phyloP scores from a whole-genome alignment of 2,113 vertebrate species.

The Turnix velox region DNA sequence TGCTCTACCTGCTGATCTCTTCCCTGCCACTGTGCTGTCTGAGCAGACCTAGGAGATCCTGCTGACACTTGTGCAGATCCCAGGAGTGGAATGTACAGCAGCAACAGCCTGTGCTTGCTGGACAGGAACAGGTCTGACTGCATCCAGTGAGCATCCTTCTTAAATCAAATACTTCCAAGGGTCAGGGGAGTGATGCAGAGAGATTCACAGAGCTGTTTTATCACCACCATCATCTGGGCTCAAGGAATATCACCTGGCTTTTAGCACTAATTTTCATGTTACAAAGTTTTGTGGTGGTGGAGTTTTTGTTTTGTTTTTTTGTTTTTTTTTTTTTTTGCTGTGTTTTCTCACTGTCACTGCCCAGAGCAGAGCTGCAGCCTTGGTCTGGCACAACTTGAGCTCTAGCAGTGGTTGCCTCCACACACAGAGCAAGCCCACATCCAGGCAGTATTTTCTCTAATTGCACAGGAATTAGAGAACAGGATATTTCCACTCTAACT shows the following conservation, averaged over 20 bases:
- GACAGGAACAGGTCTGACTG: neutral
- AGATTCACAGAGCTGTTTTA: neutral
- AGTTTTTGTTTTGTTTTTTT: neutral
- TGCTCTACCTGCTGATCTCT: neutral
- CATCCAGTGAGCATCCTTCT: neutral
- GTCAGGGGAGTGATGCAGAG: neutral
- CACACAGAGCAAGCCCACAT: neutral
- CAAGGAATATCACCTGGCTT: neutral
- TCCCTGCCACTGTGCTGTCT: neutral
- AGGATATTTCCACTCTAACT: neutral
- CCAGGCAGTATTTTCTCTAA: neutral
- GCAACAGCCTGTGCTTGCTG: neutral
- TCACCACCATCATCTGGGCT: neutral
- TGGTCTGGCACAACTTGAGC: neutral
- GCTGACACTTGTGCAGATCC: neutral
- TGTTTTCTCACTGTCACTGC: accelerated
- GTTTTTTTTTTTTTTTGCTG: neutral
- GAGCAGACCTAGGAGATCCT: neutral
- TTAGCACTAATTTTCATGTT: neutral
- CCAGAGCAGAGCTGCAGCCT: neutral
- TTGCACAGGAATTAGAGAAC: neutral
- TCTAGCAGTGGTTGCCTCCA: neutral
- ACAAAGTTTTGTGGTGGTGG: neutral
- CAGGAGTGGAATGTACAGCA: neutral
- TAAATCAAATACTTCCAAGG: neutral